Base-by-base conservation (phyloP, 2,888 invertebrate genomes). In the Physocephala rufipes region DNA sequence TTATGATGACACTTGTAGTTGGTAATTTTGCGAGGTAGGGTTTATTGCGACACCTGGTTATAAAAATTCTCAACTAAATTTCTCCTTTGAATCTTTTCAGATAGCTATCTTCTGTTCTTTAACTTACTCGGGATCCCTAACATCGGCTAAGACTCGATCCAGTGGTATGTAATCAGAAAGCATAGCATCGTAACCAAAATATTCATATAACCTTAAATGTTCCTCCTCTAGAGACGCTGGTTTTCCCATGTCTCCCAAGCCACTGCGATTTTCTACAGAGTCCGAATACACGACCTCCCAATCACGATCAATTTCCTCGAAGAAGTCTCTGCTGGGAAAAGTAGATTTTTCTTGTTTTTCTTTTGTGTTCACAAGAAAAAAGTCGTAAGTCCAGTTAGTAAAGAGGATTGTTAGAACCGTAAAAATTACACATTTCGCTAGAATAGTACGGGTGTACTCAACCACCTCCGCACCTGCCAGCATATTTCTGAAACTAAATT, bases 1-100 rank as follows among this genome's bases (percentile, higher is more conserved):
- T 95, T 28, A 97, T 92, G 65, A 97, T 91, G 12, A 96, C 92
- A 83, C 95, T 95, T 9, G 93, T 93, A 0, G 91, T 89, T 0
- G 94, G 94, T 86, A 82, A 73, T 59, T 78, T 69, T 0, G 73
- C 75, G 7, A 78, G 47, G 71, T 81, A 82, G 13, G 76, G 75
- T 45, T 78, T 78, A 0, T 43, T 36, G 61, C 76, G 76, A 59
- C 81, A 82, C 13, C 79, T 79, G 68, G 19, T 2, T 7, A 12
- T 4, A 2, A 58, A 58, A 13, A 13, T 21, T 19, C n/a, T 58
- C 3, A 58, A 58, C n/a, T n/a, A 3, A 21, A 13, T 24, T 58
- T 4, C 24, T 2, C 15, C 4, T 12, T 49, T n/a, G n/a, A 49
- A 19, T n/a, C n/a, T n/a, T n/a, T n/a, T n/a, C n/a, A n/a, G n/a